Conservation (phyloP, 1,140 invertebrate genomes). For the Helicoverpa armigera region DNA sequence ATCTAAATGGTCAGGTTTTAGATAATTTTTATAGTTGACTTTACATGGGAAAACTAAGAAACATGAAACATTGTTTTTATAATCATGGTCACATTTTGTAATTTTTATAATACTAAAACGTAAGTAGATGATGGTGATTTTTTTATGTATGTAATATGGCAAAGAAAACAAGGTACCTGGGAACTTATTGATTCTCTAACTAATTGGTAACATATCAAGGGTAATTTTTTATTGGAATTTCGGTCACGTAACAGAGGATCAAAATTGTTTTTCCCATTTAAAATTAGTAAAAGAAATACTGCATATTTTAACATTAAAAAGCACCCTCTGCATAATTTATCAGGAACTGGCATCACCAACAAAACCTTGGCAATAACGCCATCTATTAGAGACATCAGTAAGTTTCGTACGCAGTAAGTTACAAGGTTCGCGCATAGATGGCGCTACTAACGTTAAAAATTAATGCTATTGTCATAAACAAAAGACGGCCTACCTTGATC, state of each 20-base stretch:
- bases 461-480: conserved; percentile 6
- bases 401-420: background rate
- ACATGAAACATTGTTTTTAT: too few species aligned
- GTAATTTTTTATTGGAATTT: too few species aligned
- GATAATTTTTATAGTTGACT: background rate
- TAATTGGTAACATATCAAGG: too few species aligned
- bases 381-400: background rate
- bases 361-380: background rate
- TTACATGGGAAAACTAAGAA: too few species aligned
- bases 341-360: background rate
- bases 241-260: too few species aligned
- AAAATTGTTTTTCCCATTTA: too few species aligned
- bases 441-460: conserved; percentile 41
- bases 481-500: conserved; percentile 66
- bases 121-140: too few species aligned
- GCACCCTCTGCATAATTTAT: background rate
- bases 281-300: background rate
- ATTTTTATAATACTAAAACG: too few species aligned
- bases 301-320: background rate
- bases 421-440: conserved; percentile 47
- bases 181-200: too few species aligned
- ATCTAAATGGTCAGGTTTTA: background rate
- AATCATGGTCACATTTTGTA: too few species aligned
- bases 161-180: too few species aligned
- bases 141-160: too few species aligned